Percentiles rank a stretch among this genome's conserved stretches.
phyloP scores from a whole-genome alignment of 2,888 invertebrate species.

The Lycocerus yunnanus region DNA sequence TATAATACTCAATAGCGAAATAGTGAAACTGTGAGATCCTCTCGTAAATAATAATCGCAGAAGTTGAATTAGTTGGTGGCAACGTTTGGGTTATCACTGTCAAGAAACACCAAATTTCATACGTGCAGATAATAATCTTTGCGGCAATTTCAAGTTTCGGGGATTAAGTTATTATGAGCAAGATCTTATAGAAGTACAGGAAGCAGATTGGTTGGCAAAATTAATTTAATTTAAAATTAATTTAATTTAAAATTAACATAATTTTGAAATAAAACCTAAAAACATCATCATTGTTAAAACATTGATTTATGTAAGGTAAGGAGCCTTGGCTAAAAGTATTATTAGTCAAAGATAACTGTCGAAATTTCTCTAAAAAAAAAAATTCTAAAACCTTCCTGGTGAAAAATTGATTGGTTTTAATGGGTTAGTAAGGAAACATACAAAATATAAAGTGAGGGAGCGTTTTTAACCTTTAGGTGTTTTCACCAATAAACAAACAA shows the following conservation, averaged over 20 bases:
- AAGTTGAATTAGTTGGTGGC: conserved; percentile 3
- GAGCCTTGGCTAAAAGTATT: too few species aligned
- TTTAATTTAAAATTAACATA: not conserved
- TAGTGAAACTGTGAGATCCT: not conserved
- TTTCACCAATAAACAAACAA: too few species aligned
- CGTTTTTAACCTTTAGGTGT: too few species aligned
- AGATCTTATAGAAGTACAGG: not conserved
- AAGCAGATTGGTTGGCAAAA: not conserved
- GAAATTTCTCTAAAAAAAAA: too few species aligned
- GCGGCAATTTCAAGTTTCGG: not conserved
- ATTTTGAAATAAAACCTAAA: not conserved
- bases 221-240: not conserved
- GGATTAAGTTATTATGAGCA: not conserved
- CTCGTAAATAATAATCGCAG: not conserved
- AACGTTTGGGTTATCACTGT: not conserved
- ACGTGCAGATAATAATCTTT: conserved; percentile 1
- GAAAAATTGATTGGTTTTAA: too few species aligned
- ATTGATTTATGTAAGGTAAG: too few species aligned
- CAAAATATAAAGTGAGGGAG: too few species aligned
- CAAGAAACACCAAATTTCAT: conserved; percentile 1
- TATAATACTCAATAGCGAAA: not conserved
- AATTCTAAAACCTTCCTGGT: too few species aligned
- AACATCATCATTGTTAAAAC: not conserved
- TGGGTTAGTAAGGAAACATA: too few species aligned
- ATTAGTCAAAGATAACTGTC: too few species aligned